Percentiles rank a stretch among this genome's conserved stretches.
These are phyloP conservation scores for Spea hammondii DNA, from an alignment of 2,797 vertebrate genomes.

Conservation along the genomic window DNA sequence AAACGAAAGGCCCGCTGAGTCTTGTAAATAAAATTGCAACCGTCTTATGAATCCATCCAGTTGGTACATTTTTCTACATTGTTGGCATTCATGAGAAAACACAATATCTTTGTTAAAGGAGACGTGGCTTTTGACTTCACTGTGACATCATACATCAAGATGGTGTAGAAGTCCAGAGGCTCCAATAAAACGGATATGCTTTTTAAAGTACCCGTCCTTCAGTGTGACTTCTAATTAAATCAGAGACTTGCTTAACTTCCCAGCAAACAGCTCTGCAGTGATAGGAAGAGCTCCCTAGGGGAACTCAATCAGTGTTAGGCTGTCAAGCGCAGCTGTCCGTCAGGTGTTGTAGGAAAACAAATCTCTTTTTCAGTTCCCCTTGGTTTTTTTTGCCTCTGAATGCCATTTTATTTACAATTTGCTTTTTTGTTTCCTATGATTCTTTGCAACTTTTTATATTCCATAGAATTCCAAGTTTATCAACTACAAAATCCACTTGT, in stretches of 20 bases:
- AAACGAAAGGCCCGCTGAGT: background rate
- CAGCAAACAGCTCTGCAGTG: constrained; percentile 39
- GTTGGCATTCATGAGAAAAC: background rate
- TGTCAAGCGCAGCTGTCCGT: constrained; percentile 47
- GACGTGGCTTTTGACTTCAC: background rate
- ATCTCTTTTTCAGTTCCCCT: constrained; percentile 37
- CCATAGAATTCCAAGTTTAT: background rate
- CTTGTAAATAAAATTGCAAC: background rate
- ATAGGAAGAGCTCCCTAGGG: constrained; percentile 35
- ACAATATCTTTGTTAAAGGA: background rate
- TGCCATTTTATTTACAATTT: constrained; percentile 19
- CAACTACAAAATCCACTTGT: background rate
- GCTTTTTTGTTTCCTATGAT: background rate
- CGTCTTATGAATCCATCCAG: background rate
- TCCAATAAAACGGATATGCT: background rate
- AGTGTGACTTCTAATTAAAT: constrained; percentile 51
- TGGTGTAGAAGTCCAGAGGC: background rate
- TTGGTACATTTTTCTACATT: background rate
- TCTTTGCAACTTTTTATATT: background rate
- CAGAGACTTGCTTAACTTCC: constrained; percentile 46
- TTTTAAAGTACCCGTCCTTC: constrained; percentile 28
- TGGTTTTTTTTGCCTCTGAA: background rate
- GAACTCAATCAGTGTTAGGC: constrained; percentile 48
- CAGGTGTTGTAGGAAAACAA: constrained; percentile 37
- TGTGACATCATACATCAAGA: background rate